Percentiles rank a stretch among this genome's conserved stretches.
These are phyloP conservation scores for Philopotamus ludificatus DNA, from an alignment of 1,140 invertebrate genomes.

Conservation along the genomic window DNA sequence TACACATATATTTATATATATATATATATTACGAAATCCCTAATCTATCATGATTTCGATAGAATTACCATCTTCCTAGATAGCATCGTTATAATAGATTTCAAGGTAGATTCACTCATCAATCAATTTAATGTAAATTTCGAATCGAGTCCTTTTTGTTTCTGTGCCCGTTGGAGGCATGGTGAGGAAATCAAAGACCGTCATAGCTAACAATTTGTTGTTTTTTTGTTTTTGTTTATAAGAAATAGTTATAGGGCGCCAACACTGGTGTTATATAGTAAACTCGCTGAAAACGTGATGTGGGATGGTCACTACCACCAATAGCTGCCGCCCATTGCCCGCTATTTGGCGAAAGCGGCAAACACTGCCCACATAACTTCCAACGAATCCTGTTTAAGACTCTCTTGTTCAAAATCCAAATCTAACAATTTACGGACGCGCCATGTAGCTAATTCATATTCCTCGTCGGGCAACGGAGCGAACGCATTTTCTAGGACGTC, in stretches of 20 bases:
- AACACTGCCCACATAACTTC: constrained; percentile 99
- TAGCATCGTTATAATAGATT: too few relatives aligned
- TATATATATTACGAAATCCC: too few relatives aligned
- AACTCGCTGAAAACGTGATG: not conserved
- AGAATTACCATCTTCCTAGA: too few relatives aligned
- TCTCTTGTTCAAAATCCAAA: constrained; percentile 93
- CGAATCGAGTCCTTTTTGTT: too few relatives aligned
- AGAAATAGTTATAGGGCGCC: not conserved
- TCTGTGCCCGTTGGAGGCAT: too few relatives aligned
- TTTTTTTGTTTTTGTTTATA: too few relatives aligned
- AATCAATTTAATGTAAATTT: too few relatives aligned
- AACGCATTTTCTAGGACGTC: constrained; percentile 99
- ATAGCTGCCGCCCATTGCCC: constrained; percentile 37
- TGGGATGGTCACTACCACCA: constrained; percentile 33
- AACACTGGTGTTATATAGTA: not conserved
- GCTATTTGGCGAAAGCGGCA: constrained; percentile 95
- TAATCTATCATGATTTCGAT: too few relatives aligned
- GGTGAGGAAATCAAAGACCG: too few relatives aligned
- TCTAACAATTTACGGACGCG: constrained; percentile 93
- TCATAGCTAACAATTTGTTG: too few relatives aligned
- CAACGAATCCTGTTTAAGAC: constrained; percentile 80
- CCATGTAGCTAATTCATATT: constrained; percentile 98
- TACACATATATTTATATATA: too few relatives aligned
- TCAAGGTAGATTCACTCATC: too few relatives aligned
- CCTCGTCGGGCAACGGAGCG: constrained; percentile 95